Evolutionary conservation across 2,797 vertebrate genomes (phyloP).

Genomic region (Tapera naevia): DNA sequence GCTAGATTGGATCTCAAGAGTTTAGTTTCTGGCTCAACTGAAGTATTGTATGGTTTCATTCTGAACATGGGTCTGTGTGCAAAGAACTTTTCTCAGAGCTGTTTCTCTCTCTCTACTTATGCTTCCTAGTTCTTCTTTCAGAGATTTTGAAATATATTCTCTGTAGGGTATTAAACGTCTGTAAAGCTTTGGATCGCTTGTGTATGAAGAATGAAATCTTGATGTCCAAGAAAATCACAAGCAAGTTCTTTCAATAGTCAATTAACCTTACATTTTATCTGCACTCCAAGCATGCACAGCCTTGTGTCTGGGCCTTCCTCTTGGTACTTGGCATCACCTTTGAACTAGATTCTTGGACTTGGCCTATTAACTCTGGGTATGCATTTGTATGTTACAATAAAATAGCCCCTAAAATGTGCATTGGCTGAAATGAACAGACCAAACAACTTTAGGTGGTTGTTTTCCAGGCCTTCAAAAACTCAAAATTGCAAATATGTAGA

Average conservation of each 20-base stretch:
- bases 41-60: neutral
- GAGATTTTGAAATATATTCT: neutral
- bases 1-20: neutral
- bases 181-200: neutral
- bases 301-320: neutral
- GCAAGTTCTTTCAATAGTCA: neutral
- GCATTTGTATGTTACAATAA: neutral
- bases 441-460: neutral
- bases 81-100: neutral
- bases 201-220: neutral
- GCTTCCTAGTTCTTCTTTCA: neutral
- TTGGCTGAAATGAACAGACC: neutral
- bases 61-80: neutral
- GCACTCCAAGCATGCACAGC: neutral
- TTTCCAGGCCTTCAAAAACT: neutral
- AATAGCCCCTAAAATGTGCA: neutral
- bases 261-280: neutral
- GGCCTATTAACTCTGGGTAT: neutral
- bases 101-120: neutral
- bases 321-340: neutral
- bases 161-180: neutral
- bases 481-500: neutral
- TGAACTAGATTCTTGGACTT: neutral
- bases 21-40: neutral
- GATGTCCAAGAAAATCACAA: neutral